Evolutionary conservation across 1,140 invertebrate genomes (phyloP).

Genomic region (Lepidurus packardi): DNA sequence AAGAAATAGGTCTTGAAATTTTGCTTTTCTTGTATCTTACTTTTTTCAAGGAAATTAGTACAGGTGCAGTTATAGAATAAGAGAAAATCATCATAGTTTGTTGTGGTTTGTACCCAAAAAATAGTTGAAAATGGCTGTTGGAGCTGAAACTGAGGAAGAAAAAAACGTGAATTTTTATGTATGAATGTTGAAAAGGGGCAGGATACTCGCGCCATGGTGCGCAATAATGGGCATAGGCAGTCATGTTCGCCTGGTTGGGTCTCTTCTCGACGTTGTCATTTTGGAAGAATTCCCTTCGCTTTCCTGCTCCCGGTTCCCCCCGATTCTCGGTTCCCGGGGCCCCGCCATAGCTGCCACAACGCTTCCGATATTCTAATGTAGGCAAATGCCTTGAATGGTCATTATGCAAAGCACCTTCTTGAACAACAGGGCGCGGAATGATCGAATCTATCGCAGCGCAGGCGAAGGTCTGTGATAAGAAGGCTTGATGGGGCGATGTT

Average conservation of each 20-base stretch:
- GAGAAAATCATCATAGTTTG: no score
- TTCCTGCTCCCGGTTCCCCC: background rate
- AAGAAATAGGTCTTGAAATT: no score
- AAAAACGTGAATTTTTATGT: no score
- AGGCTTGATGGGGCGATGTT: conserved; percentile 18
- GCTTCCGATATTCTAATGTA: conserved; percentile 22
- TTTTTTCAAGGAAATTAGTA: no score
- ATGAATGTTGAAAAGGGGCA: background rate
- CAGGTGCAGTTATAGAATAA: no score
- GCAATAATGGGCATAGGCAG: conserved; percentile 21
- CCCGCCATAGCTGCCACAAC: background rate
- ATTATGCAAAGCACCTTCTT: conserved; percentile 22
- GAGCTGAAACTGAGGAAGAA: no score
- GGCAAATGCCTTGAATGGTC: conserved; percentile 21
- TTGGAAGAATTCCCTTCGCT: background rate
- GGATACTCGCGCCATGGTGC: conserved; percentile 5
- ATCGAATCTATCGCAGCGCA: conserved; percentile 18
- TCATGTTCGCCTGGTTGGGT: conserved; percentile 13
- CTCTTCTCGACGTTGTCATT: background rate
- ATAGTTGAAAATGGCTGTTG: no score
- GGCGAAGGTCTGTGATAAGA: conserved; percentile 6
- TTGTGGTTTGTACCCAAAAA: no score
- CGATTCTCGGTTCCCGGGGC: background rate
- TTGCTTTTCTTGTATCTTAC: no score
- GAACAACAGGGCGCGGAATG: conserved; percentile 20